Evolutionary conservation across 2,888 invertebrate species (phyloP), one percentile per base, ranked within the genome.

Genomic region (Macrophya alboannulata): DNA sequence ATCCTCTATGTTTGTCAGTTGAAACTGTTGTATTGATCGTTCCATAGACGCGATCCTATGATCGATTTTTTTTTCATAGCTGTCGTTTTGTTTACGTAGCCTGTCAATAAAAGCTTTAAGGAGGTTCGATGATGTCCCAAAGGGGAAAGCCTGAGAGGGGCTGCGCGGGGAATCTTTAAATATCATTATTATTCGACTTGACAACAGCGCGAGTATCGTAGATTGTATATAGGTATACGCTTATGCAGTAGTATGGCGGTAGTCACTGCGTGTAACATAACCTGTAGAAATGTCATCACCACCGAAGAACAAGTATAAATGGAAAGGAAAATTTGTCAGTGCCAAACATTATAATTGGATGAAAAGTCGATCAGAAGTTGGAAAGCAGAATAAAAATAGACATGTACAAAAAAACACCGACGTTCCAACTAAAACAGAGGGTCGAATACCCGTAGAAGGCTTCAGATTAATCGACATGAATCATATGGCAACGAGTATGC

Each of bases 251-350:
- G 4, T n/a, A n/a, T 17, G 21, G 59, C 59, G 21, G 2, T 2
- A 5, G 59, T 17, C 59, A 21, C 1, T 59, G 59, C 59, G 59
- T 59, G n/a, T n/a, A n/a, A 59, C 59, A 59, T 59, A 59, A 59
- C 59, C 59, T 59, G 1, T 5, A 59, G n/a, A 59, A 59, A 59
- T 59, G 59, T 17, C 59, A 59, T 17, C 59, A 8, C 59, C n/a
- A n/a, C n/a, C 59, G 59, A 21, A 17, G 8, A 59, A 59, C 4
- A 59, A 21, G 59, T 62, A 48, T 0, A 55, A 72, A 25, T 72
- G 84, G 84, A 84, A 84, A 72, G 72, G 84, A 12, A 68, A 31
- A 72, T 84, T 72, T 72, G 71, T 84, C 3, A 72, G 31, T 40
- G 37, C 68, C 40, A 72, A 84, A 72, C 45, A 48, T 31, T n/a